Evolutionary conservation across 2,113 vertebrate genomes (phyloP), one percentile per base, ranked within the genome.

Genomic region (Antennarius striatus): DNA sequence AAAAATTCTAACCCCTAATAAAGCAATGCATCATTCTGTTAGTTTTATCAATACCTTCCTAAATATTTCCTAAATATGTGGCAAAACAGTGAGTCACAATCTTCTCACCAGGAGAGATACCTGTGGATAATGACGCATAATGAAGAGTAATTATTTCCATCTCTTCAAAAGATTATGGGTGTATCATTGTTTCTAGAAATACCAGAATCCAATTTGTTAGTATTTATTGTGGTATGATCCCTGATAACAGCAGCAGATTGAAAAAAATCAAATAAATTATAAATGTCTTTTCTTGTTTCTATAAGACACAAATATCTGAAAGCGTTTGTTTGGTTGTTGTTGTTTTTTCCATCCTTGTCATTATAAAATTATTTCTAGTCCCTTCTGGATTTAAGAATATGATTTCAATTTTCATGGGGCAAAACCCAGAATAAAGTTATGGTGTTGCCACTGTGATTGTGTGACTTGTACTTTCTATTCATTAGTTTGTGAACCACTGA

Each of bases 361-460:
- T 8, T 48, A 30, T 47, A 56, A 49, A 63, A 17, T 39, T 30
- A 63, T 72, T 59, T 72, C 10, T 8, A 61, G 46, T 56, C 30
- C 14, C 47, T 58, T 56, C 2, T 12, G 72, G 46, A 76, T 69
- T 72, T 64, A 76, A 59, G 61, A 79, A 1, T 17, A 54, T 79
- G 42, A 73, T 39, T 58, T 81, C 59, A 7, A 49, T 74, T 75
- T 82, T 73, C 39, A 63, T 63, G 47, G 32, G 78, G 54, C 39
- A 73, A 74, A 71, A 74, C 49, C 40, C 50, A 69, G 28, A 84
- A 86, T 84, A 87, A 81, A 86, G 45, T 73, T 71, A 81, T 51
- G 65, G 54, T 64, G 71, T 58, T 45, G 69, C 48, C 49, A 72
- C 60, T 63, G 63, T 68, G 57, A 65, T 61, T 56, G 61, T 49